phyloP scores from a whole-genome alignment of 35 echinoderm and acorn worm species.

The Apostichopus californicus region DNA sequence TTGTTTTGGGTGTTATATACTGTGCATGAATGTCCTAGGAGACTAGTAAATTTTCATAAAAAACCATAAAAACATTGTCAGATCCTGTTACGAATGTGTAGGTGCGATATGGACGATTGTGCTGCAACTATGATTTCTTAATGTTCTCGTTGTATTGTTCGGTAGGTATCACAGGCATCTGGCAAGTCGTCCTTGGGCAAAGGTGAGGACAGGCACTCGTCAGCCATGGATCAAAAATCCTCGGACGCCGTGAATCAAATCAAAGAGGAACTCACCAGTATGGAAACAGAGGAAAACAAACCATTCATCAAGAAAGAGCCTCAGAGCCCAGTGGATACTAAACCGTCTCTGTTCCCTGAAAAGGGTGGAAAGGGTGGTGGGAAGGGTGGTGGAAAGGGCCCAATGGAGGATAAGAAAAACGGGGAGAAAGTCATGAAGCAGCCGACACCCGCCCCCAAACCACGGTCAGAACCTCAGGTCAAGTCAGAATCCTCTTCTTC shows the following conservation, averaged over 20 bases:
- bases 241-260: constrained; percentile 33
- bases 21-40: too few species aligned
- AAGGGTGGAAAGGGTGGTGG: constrained; percentile 22
- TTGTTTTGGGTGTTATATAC: neutral
- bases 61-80: too few species aligned
- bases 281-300: constrained; percentile 56
- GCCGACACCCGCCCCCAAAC: neutral
- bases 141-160: neutral
- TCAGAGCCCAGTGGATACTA: constrained; percentile 61
- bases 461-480: constrained; percentile 5
- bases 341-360: constrained; percentile 39
- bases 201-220: neutral
- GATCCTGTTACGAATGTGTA: too few species aligned
- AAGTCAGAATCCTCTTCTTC: constrained; percentile 17
- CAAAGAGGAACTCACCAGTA: constrained; percentile 53
- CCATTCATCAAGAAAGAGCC: constrained; percentile 57
- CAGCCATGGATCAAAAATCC: neutral
- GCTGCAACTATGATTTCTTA: too few species aligned
- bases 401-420: constrained; percentile 10
- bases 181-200: neutral
- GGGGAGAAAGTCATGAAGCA: constrained; percentile 12
- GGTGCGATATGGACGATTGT: too few species aligned
- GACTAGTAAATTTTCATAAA: too few species aligned
- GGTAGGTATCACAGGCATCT: constrained; percentile 12
- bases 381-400: neutral